These are phyloP conservation scores for Pheosia gnoma DNA, from an alignment of 2,888 invertebrate genomes.

Conservation along the genomic window DNA sequence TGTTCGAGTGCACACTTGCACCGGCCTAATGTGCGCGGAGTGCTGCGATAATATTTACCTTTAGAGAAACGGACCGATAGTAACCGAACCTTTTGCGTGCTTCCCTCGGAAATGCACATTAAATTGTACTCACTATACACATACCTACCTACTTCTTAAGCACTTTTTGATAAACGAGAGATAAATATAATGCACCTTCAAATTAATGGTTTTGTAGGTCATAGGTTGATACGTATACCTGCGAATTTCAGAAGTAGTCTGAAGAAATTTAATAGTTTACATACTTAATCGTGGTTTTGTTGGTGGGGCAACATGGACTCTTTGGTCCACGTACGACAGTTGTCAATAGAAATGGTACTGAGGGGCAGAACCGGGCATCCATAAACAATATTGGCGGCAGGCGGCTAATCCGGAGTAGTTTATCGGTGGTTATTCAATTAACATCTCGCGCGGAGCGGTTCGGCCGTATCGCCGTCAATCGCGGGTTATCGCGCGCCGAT, in stretches of 20 bases:
- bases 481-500: conserved; percentile 25
- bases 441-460: conserved; percentile 23
- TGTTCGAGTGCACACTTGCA: conserved; percentile 21
- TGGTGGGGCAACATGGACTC: no score
- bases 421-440: conserved; percentile 42
- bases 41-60: conserved; percentile 47
- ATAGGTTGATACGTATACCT: no score
- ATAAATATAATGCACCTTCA: no score
- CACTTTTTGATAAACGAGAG: no score
- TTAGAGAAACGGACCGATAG: conserved; percentile 10
- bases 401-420: conserved; percentile 5
- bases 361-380: no score
- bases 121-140: no score
- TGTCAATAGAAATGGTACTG: not conserved
- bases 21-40: conserved; percentile 38
- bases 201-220: no score
- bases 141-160: no score
- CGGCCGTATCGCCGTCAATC: conserved; percentile 1
- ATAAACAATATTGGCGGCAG: conserved; percentile 5
- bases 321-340: not conserved
- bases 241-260: no score
- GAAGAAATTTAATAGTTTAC: no score
- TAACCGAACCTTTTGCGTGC: conserved; percentile 14
- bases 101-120: not conserved
- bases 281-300: no score